Conservation (phyloP, 2,888 invertebrate genomes). For the Polydrusus tereticollis region DNA sequence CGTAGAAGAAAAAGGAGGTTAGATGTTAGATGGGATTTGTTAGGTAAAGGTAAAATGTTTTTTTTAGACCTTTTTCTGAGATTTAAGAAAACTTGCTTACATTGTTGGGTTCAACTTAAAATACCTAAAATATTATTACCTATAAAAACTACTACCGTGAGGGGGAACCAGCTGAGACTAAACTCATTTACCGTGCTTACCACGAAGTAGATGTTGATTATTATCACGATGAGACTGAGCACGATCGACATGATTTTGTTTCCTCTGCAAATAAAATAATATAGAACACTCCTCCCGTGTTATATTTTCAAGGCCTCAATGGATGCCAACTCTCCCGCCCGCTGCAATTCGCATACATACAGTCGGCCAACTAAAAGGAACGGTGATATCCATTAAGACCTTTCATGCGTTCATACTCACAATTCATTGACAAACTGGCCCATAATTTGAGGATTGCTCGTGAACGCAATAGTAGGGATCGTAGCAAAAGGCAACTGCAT, state of each 20-base stretch:
- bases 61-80: too few species aligned
- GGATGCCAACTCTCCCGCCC: too few species aligned
- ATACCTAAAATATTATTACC: slow-evolving; percentile 51
- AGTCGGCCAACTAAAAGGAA: too few species aligned
- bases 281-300: not conserved
- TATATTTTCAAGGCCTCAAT: too few species aligned
- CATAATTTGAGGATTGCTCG: slow-evolving; percentile 84
- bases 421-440: slow-evolving; percentile 85
- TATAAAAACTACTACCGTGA: slow-evolving; percentile 70
- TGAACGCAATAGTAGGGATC: slow-evolving; percentile 88
- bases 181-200: slow-evolving; percentile 71
- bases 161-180: slow-evolving; percentile 66
- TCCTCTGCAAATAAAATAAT: slow-evolving; percentile 68
- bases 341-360: too few species aligned
- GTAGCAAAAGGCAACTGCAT: slow-evolving; percentile 90
- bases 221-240: slow-evolving; percentile 79
- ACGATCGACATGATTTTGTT: slow-evolving; percentile 78
- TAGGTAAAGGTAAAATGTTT: too few species aligned
- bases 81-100: too few species aligned
- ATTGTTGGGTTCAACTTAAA: not conserved
- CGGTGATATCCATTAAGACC: too few species aligned
- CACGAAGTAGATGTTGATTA: slow-evolving; percentile 87
- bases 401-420: too few species aligned
- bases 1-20: too few species aligned
- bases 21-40: too few species aligned